Evolutionary conservation across 92 coral and sea anemone genomes (phyloP).

Genomic region (Galaxea fascicularis): DNA sequence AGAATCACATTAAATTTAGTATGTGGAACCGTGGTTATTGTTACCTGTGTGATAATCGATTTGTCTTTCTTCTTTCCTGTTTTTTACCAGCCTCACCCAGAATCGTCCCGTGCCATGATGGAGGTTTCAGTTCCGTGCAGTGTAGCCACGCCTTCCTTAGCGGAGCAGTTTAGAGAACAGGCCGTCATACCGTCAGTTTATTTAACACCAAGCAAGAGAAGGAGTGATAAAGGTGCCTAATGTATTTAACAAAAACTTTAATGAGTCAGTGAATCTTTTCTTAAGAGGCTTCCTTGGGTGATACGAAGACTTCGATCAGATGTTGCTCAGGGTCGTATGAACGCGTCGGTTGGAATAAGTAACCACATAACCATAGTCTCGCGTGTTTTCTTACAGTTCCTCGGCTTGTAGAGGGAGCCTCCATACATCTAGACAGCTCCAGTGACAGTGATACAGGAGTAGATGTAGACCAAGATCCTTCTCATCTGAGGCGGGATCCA

Average conservation of each 20-base stretch:
- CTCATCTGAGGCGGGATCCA: conserved; percentile 3
- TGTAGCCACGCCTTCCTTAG: conserved; percentile 38
- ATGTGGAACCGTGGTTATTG: too few species aligned
- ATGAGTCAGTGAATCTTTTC: too few species aligned
- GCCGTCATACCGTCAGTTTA: conserved; percentile 34
- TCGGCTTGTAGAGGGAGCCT: conserved; percentile 33
- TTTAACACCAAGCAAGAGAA: conserved; percentile 37
- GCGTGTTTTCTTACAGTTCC: conserved; percentile 9
- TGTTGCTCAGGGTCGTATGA: too few species aligned
- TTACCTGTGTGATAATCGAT: background rate
- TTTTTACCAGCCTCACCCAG: conserved; percentile 27
- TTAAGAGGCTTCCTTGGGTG: too few species aligned
- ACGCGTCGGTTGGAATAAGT: background rate
- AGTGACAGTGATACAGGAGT: conserved; percentile 54
- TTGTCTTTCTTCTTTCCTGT: background rate
- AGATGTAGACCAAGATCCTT: conserved; percentile 38
- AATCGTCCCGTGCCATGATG: conserved; percentile 47
- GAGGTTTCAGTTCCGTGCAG: conserved; percentile 37
- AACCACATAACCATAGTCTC: background rate
- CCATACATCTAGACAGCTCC: conserved; percentile 39
- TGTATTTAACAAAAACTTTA: background rate
- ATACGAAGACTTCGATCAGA: too few species aligned
- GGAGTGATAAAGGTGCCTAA: conserved; percentile 26
- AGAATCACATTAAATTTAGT: too few species aligned
- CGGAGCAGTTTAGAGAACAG: conserved; percentile 29